These are phyloP conservation scores for Pseudomyrmex cubaensis DNA, from an alignment of 1,140 invertebrate species.

Conservation along the genomic window DNA sequence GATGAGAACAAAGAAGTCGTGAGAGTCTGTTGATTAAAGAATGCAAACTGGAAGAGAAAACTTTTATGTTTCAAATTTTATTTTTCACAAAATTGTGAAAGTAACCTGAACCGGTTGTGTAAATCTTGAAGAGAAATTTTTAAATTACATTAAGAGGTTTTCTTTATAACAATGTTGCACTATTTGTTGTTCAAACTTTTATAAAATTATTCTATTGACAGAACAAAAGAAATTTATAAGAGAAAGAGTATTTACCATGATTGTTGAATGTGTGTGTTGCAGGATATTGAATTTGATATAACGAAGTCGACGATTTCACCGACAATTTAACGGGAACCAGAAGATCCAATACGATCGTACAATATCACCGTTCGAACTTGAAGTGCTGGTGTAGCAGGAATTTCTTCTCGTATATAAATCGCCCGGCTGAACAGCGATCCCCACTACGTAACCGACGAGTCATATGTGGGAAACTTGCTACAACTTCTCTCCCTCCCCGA, in stretches of 20 bases:
- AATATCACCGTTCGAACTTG: slow-evolving; percentile 27
- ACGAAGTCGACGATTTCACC: not conserved
- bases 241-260: slow-evolving; percentile 33
- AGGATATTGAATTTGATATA: not conserved
- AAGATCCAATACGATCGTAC: slow-evolving; percentile 7
- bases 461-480: slow-evolving; percentile 61
- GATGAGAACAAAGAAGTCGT: not conserved
- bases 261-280: slow-evolving; percentile 11
- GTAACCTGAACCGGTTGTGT: not conserved
- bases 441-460: slow-evolving; percentile 57
- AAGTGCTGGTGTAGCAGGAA: slow-evolving; percentile 40
- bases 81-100: not conserved
- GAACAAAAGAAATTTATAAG: not conserved
- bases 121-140: too few relatives aligned
- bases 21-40: not conserved
- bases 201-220: too few relatives aligned
- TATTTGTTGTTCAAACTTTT: not conserved
- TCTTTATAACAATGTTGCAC: slow-evolving; percentile 13
- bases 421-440: slow-evolving; percentile 32
- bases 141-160: not conserved
- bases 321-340: not conserved
- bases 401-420: slow-evolving; percentile 69
- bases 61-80: not conserved
- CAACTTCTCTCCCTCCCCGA: slow-evolving; percentile 56
- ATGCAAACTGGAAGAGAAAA: not conserved